Evolutionary conservation across 2,113 vertebrate genomes (phyloP).

Genomic region (Lophura nycthemera): DNA sequence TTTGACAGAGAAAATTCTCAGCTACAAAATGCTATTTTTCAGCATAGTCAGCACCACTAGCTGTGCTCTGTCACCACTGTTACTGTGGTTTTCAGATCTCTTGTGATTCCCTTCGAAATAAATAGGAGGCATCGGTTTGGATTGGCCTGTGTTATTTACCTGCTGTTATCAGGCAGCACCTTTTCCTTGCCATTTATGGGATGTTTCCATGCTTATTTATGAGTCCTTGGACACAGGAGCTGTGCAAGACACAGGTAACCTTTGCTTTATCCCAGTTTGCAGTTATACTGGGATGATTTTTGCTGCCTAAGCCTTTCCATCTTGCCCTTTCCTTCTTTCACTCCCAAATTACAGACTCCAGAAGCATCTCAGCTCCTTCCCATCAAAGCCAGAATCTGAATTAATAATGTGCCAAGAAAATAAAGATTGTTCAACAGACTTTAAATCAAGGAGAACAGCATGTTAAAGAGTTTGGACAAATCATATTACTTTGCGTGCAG

Average conservation of each 20-base stretch:
- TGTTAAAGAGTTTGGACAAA: conserved; percentile 48
- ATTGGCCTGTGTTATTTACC: neutral
- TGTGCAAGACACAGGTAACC: neutral
- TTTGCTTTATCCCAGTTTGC: neutral
- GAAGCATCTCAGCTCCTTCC: neutral
- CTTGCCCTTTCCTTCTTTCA: conserved; percentile 10
- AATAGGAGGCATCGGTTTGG: neutral
- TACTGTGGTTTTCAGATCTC: neutral
- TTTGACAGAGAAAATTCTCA: too few species aligned
- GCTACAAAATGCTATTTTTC: too few species aligned
- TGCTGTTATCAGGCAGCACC: neutral
- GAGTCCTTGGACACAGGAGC: neutral
- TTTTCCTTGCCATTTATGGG: neutral
- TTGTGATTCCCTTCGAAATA: neutral
- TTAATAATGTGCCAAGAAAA: conserved; percentile 58
- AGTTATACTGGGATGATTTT: neutral
- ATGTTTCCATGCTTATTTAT: neutral
- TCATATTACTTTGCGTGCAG: conserved; percentile 9
- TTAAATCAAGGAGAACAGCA: conserved; percentile 54
- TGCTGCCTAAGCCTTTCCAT: neutral
- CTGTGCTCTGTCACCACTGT: neutral
- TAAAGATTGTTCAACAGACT: conserved; percentile 38
- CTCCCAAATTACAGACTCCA: neutral
- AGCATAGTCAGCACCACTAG: too few species aligned
- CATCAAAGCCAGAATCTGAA: conserved; percentile 29